These are phyloP conservation scores for Masticophis lateralis DNA, from an alignment of 2,797 vertebrate species.

Conservation along the genomic window DNA sequence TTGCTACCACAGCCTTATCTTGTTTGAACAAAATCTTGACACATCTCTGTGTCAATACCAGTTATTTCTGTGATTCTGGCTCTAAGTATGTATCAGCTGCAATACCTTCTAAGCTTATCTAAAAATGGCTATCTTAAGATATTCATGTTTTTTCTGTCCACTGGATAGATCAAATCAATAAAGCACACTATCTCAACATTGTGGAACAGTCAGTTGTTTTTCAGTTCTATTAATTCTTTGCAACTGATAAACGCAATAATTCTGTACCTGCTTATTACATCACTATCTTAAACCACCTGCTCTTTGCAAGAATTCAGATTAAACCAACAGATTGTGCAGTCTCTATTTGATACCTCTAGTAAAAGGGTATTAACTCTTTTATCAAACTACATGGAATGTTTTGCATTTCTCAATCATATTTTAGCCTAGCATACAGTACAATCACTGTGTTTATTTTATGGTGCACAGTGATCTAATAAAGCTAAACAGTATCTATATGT, in stretches of 20 bases:
- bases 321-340: neutral
- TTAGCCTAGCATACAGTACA: neutral
- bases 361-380: neutral
- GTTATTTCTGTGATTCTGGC: neutral
- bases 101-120: neutral
- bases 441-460: neutral
- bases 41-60: neutral
- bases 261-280: neutral
- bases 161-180: neutral
- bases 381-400: neutral
- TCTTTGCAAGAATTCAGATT: neutral
- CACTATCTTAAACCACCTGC: neutral
- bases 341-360: neutral
- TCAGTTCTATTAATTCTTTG: neutral
- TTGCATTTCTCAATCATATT: neutral
- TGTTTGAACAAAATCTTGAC: neutral
- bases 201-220: neutral
- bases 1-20: neutral
- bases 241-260: neutral
- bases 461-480: neutral
- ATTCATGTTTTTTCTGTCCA: neutral
- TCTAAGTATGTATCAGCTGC: neutral
- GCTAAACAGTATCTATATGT: neutral
- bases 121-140: neutral
- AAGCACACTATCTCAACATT: neutral